Percentiles rank a stretch among this genome's conserved stretches.
Evolutionary conservation across 2,113 vertebrate genomes (phyloP).

Genomic region (Lophius piscatorius): DNA sequence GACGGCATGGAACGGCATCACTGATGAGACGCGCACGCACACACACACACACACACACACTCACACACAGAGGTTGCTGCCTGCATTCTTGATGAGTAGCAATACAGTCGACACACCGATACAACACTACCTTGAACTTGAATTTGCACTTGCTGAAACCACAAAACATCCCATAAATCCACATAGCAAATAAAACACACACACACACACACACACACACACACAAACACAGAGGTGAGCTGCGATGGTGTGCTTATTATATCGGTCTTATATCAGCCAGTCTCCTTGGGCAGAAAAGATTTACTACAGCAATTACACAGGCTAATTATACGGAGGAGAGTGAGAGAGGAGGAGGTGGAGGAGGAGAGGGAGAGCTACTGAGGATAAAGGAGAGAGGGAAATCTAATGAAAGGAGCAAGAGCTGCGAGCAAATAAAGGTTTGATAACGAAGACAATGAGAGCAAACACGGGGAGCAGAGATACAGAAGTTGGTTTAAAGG

Average conservation of each 20-base stretch:
- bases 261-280: constrained; percentile 81
- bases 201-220: constrained; percentile 31
- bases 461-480: constrained; percentile 42
- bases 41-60: constrained; percentile 35
- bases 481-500: constrained; percentile 52
- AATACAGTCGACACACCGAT: constrained; percentile 64
- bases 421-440: constrained; percentile 56
- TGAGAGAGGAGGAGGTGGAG: constrained; percentile 23
- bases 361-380: constrained; percentile 49
- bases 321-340: constrained; percentile 79
- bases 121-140: constrained; percentile 75
- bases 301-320: constrained; percentile 83
- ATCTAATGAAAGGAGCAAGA: constrained; percentile 66
- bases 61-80: constrained; percentile 40
- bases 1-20: constrained; percentile 61
- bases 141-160: constrained; percentile 72
- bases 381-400: constrained; percentile 56
- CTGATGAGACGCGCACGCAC: constrained; percentile 63
- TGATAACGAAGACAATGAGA: constrained; percentile 46
- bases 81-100: constrained; percentile 76
- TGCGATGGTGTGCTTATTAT: constrained; percentile 78
- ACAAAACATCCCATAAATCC: constrained; percentile 79
- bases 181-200: constrained; percentile 70
- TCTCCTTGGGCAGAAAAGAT: constrained; percentile 81
- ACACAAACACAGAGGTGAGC: constrained; percentile 61